Conservation (phyloP, 2,888 invertebrate species). For the Drosophila rubida region DNA sequence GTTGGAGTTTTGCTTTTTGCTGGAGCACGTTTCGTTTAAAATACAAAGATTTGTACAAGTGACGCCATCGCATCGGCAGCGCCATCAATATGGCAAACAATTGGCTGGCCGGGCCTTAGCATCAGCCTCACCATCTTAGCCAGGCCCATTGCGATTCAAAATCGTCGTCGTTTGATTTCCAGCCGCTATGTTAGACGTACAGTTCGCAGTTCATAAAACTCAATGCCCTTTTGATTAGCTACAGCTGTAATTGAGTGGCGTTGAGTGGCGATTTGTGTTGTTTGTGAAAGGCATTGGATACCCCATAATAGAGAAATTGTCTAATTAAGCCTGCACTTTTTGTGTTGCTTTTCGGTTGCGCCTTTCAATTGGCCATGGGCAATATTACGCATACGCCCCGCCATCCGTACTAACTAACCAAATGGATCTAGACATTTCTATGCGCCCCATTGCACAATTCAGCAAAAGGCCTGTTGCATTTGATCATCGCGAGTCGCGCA, state of each 20-base stretch:
- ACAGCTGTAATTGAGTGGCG: constrained; percentile 66
- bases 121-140: constrained; percentile 11
- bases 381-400: constrained; percentile 72
- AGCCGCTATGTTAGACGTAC: constrained; percentile 32
- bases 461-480: constrained; percentile 10
- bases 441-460: constrained; percentile 57
- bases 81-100: constrained; percentile 54
- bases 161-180: constrained; percentile 6
- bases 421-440: constrained; percentile 33
- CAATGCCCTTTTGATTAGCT: constrained; percentile 80
- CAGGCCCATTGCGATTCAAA: constrained; percentile 26
- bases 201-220: constrained; percentile 74
- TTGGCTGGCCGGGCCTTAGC: constrained; percentile 32
- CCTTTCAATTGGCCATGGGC: constrained; percentile 60
- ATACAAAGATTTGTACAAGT: constrained; percentile 80
- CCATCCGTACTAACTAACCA: background rate
- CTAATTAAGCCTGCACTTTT: constrained; percentile 61
- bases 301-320: constrained; percentile 76
- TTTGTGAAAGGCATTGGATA: constrained; percentile 64
- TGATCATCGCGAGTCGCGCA: constrained; percentile 4
- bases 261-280: constrained; percentile 17
- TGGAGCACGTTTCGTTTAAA: constrained; percentile 70
- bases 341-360: constrained; percentile 1
- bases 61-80: constrained; percentile 51
- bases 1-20: constrained; percentile 7